phyloP scores from a whole-genome alignment of 1,140 invertebrate species.

The Bombus superbus region DNA sequence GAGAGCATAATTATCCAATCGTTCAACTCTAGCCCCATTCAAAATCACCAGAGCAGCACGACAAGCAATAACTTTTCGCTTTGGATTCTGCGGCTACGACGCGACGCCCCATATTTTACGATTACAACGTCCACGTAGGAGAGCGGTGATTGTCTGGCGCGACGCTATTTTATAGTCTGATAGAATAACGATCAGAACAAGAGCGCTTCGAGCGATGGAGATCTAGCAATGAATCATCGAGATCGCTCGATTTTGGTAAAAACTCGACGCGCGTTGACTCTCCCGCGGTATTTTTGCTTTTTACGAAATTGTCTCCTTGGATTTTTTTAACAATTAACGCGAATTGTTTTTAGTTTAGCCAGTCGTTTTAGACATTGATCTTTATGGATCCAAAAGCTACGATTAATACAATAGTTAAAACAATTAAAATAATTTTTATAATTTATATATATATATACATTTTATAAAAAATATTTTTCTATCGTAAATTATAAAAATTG shows the following conservation, averaged over 20 bases:
- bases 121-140: slow-evolving; percentile 12
- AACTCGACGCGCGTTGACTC: no score
- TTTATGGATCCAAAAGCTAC: no score
- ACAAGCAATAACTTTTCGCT: slow-evolving; percentile 22
- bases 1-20: slow-evolving; percentile 27
- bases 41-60: slow-evolving; percentile 17
- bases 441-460: no score
- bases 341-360: not conserved
- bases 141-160: not conserved
- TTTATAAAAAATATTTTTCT: no score
- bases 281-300: not conserved
- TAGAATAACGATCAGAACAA: not conserved
- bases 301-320: not conserved
- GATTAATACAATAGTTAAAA: no score
- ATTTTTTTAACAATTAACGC: not conserved
- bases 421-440: no score
- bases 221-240: not conserved
- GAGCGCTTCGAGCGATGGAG: not conserved
- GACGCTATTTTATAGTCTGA: not conserved
- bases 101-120: slow-evolving; percentile 17
- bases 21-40: slow-evolving; percentile 4
- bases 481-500: no score
- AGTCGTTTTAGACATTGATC: not conserved
- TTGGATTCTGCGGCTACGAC: not conserved
- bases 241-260: not conserved